Conservation (phyloP, 2,113 vertebrate genomes). For the Pipa parva region DNA sequence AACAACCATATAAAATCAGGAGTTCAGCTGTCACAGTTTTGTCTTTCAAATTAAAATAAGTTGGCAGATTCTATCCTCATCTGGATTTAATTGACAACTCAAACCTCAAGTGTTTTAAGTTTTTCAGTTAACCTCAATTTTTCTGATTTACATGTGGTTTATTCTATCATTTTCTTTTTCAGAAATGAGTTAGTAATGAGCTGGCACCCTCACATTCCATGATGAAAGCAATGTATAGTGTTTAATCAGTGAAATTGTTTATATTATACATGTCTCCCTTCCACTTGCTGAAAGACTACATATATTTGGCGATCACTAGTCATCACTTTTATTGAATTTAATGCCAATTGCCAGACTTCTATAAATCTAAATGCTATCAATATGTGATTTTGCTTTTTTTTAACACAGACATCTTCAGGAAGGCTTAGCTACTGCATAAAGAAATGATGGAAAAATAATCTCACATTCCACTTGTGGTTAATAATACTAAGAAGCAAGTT, state of each 20-base stretch:
- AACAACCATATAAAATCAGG: slow-evolving; percentile 22
- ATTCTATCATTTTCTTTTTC: slow-evolving; percentile 11
- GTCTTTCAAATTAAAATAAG: slow-evolving; percentile 8
- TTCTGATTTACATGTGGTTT: neutral
- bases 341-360: neutral
- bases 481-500: no score
- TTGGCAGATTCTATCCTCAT: slow-evolving; percentile 13
- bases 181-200: neutral
- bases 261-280: neutral
- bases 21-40: slow-evolving; percentile 15
- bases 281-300: neutral
- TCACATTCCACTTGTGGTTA: no score
- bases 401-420: no score
- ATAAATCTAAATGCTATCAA: neutral
- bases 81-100: slow-evolving; percentile 19
- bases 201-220: neutral
- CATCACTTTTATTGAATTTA: neutral
- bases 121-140: neutral
- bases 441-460: no score
- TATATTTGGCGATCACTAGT: neutral
- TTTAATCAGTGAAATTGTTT: slow-evolving; percentile 11
- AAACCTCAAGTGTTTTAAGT: neutral
- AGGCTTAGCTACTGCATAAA: no score
- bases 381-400: neutral
- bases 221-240: neutral